Evolutionary conservation across 2,888 invertebrate species (phyloP).

Genomic region (Metacarcinus magister): DNA sequence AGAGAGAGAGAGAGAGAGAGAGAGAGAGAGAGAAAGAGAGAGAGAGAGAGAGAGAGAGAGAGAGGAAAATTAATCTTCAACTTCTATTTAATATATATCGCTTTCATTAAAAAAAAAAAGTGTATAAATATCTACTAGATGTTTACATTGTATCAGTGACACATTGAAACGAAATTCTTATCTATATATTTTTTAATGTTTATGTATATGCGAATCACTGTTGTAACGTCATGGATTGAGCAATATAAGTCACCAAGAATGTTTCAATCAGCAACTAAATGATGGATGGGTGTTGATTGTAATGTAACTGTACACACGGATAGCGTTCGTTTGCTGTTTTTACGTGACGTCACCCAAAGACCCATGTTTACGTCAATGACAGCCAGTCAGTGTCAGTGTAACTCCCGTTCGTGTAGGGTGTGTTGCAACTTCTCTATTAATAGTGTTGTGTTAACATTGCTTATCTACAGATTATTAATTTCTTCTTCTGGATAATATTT

Average conservation of each 20-base stretch:
- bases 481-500: background rate
- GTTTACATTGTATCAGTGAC: too few species aligned
- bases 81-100: too few species aligned
- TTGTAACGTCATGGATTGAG: too few species aligned
- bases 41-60: conserved; percentile 2
- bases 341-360: background rate
- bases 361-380: background rate
- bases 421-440: background rate
- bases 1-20: background rate
- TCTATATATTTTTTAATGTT: too few species aligned
- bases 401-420: background rate
- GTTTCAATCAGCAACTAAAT: too few species aligned
- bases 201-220: too few species aligned
- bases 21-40: background rate
- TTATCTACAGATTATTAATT: background rate
- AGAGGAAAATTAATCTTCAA: background rate
- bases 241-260: too few species aligned
- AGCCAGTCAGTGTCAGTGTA: background rate
- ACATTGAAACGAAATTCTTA: too few species aligned
- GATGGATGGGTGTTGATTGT: too few species aligned
- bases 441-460: conserved; percentile 29
- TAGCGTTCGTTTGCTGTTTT: background rate
- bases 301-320: background rate
- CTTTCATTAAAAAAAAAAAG: too few species aligned
- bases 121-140: too few species aligned